These are phyloP conservation scores for Magallana nippona DNA, from an alignment of 2,888 invertebrate genomes.

Conservation along the genomic window DNA sequence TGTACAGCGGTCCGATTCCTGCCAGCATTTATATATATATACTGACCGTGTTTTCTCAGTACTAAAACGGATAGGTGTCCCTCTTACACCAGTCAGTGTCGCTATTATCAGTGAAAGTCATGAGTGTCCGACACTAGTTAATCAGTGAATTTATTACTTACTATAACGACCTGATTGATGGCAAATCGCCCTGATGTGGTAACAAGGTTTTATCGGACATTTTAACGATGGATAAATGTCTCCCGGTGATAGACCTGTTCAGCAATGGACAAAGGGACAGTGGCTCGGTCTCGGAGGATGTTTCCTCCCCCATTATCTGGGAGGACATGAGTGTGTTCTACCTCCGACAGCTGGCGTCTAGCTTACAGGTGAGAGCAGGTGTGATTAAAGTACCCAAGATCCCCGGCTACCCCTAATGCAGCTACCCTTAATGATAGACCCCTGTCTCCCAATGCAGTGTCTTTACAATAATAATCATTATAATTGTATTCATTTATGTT, in stretches of 20 bases:
- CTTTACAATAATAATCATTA: too few relatives aligned
- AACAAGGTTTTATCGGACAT: neutral
- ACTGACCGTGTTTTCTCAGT: neutral
- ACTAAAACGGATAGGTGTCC: neutral
- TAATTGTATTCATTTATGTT: too few relatives aligned
- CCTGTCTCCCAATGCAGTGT: too few relatives aligned
- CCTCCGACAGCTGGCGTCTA: slow-evolving; percentile 72
- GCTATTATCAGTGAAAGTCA: neutral
- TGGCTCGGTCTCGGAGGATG: slow-evolving; percentile 53
- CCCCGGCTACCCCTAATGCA: neutral
- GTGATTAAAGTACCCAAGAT: neutral
- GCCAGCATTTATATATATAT: too few relatives aligned
- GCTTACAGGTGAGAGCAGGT: slow-evolving; percentile 67
- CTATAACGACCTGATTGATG: neutral
- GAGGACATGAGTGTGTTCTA: slow-evolving; percentile 76
- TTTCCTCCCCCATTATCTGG: slow-evolving; percentile 67
- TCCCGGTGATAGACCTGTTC: slow-evolving; percentile 61
- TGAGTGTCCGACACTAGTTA: neutral
- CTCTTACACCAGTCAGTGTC: neutral
- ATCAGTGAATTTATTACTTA: neutral
- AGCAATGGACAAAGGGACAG: slow-evolving; percentile 51
- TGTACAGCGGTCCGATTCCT: neutral
- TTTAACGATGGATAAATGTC: slow-evolving; percentile 65
- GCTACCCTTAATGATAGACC: too few relatives aligned
- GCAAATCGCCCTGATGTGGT: slow-evolving; percentile 1